phyloP scores from a whole-genome alignment of 2,888 invertebrate genomes.

The Heterodera filipjevi region DNA sequence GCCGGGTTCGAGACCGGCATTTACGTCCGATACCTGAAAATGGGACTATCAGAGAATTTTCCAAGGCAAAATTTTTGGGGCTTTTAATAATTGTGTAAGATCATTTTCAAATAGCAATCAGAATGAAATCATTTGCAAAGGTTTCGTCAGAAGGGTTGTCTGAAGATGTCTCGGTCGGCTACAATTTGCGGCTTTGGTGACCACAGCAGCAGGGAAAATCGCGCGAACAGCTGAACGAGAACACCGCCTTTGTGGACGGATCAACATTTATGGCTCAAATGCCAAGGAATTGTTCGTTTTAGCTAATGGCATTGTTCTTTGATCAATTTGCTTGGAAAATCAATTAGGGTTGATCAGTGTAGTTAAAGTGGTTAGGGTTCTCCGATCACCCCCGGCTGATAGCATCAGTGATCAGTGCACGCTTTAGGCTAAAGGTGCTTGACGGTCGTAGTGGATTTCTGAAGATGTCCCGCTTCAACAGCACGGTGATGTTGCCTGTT shows the following conservation, averaged over 20 bases:
- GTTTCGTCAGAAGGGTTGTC: slow-evolving; percentile 58
- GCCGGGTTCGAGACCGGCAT: no score
- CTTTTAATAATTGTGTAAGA: no score
- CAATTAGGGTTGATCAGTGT: slow-evolving; percentile 62
- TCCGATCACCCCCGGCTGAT: not conserved
- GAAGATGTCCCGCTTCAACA: slow-evolving; percentile 47
- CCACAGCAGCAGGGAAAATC: slow-evolving; percentile 73
- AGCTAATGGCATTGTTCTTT: no score
- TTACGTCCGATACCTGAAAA: no score
- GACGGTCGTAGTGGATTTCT: slow-evolving; percentile 58
- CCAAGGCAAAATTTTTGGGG: no score
- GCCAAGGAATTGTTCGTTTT: slow-evolving; percentile 47
- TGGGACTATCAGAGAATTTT: no score
- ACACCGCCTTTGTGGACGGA: slow-evolving; percentile 89
- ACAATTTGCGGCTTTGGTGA: slow-evolving; percentile 93
- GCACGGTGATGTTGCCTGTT: slow-evolving; percentile 58
- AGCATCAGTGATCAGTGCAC: no score
- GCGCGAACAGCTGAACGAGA: slow-evolving; percentile 78
- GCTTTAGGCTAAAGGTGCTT: slow-evolving; percentile 40
- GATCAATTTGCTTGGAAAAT: no score
- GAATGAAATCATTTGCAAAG: slow-evolving; percentile 25
- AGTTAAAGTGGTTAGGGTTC: slow-evolving; percentile 46
- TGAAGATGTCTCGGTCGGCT: slow-evolving; percentile 75
- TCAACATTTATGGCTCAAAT: slow-evolving; percentile 93
- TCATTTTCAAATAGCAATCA: no score